Percentiles rank a stretch among this genome's conserved stretches.
phyloP scores from a whole-genome alignment of 1,140 invertebrate genomes.

The Drosophila bocqueti region DNA sequence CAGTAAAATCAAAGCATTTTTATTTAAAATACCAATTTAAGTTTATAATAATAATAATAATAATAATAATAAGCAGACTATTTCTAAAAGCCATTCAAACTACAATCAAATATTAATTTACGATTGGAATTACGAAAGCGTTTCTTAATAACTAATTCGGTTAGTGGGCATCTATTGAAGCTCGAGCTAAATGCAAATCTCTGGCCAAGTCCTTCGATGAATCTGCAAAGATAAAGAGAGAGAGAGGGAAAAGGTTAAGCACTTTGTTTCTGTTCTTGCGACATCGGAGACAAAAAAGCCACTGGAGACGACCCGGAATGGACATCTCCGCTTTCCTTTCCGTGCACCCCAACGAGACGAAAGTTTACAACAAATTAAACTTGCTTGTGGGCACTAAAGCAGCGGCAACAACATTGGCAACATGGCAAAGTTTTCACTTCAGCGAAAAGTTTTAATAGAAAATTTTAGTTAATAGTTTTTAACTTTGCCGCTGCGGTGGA shows the following conservation, averaged over 20 bases:
- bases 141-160: slow-evolving; percentile 61
- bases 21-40: slow-evolving; percentile 51
- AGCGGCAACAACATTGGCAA: slow-evolving; percentile 44
- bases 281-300: slow-evolving; percentile 48
- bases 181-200: slow-evolving; percentile 42
- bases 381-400: slow-evolving; percentile 70
- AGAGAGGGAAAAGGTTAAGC: slow-evolving; percentile 55
- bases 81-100: slow-evolving; percentile 61
- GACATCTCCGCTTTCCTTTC: slow-evolving; percentile 58
- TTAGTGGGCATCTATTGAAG: slow-evolving; percentile 70
- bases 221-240: slow-evolving; percentile 60
- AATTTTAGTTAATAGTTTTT: slow-evolving; percentile 81
- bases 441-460: slow-evolving; percentile 80
- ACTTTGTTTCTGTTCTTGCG: slow-evolving; percentile 53
- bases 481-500: slow-evolving; percentile 73
- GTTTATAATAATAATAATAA: slow-evolving; percentile 11
- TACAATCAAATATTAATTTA: slow-evolving; percentile 33
- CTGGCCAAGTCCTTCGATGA: slow-evolving; percentile 16
- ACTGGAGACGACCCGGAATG: slow-evolving; percentile 43
- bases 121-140: slow-evolving; percentile 53
- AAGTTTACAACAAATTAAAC: slow-evolving; percentile 83
- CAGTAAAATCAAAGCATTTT: slow-evolving; percentile 58
- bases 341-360: slow-evolving; percentile 45
- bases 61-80: neutral
- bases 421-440: slow-evolving; percentile 54